These are phyloP conservation scores for Unio delphinus DNA, from an alignment of 2,888 invertebrate genomes.

Conservation along the genomic window DNA sequence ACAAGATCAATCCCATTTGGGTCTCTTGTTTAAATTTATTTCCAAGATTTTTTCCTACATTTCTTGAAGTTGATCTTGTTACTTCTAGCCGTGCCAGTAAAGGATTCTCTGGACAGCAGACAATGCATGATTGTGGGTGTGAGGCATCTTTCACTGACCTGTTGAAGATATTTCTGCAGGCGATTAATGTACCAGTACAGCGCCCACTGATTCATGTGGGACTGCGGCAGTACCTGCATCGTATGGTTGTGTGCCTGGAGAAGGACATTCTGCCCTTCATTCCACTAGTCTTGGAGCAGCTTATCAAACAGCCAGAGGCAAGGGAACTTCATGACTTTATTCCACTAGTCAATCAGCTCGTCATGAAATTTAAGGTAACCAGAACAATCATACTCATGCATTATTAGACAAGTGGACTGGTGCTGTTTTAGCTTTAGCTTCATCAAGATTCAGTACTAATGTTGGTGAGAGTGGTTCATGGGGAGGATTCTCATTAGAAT, in stretches of 20 bases:
- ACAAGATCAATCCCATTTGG: background rate
- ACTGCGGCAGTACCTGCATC: slow-evolving; percentile 75
- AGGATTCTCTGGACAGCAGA: slow-evolving; percentile 75
- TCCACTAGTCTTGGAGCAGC: slow-evolving; percentile 73
- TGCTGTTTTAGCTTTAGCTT: too few species aligned
- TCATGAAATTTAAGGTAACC: slow-evolving; percentile 75
- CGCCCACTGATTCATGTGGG: slow-evolving; percentile 69
- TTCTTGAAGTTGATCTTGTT: slow-evolving; percentile 2
- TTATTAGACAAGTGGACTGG: too few species aligned
- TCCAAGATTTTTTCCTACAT: background rate
- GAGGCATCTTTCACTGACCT: slow-evolving; percentile 73
- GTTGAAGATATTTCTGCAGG: slow-evolving; percentile 73
- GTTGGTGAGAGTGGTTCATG: too few species aligned
- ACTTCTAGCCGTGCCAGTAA: slow-evolving; percentile 75
- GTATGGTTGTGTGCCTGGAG: slow-evolving; percentile 77
- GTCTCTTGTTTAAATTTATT: background rate
- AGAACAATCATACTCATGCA: background rate
- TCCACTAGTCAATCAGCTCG: slow-evolving; percentile 76
- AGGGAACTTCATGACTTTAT: slow-evolving; percentile 74
- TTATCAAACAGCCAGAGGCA: slow-evolving; percentile 71
- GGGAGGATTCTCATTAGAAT: too few species aligned
- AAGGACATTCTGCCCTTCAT: slow-evolving; percentile 75
- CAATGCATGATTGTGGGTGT: slow-evolving; percentile 75
- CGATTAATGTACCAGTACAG: slow-evolving; percentile 70
- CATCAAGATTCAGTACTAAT: too few species aligned